Evolutionary conservation across 2,888 invertebrate species (phyloP), one percentile per base, ranked within the genome.

Genomic region (Torymus texanus): DNA sequence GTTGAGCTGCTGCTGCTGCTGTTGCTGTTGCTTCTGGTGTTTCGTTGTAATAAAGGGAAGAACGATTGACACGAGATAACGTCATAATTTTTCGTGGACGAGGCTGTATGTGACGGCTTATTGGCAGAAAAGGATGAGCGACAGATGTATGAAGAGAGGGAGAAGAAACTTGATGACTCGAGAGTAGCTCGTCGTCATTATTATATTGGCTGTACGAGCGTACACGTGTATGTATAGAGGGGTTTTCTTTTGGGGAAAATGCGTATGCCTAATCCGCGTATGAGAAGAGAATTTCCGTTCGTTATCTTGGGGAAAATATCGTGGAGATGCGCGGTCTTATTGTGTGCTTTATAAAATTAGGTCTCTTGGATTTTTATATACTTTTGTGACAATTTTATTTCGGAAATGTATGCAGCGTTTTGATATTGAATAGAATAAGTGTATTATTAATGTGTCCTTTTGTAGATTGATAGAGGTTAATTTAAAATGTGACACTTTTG

Each of bases 81-180:
- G 75, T 75, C 72, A 76, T 79, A 75, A 72, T 80, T 76, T 41
- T 75, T 71, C 59, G 58, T 14, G 29, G 24, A 21, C 51, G 50
- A 51, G 21, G 56, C 56, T 11, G 58, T 16, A 51, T 16, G 58
- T 41, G 56, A 67, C 24, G 59, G 70, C 62, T 72, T 72, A 62
- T 72, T 61, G 50, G 16, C 18, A 41, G 63, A 76, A 62, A 63
- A 56, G 62, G 63, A 70, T 70, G 70, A 75, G 53, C 53, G 74
- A 75, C 66, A 75, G 66, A 74, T 65, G 73, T 18, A 63, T n/a
- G n/a, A 10, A 56, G 41, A 41, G 41, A 41, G 8, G 29, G 41
- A 41, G 55, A 59, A 58, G 76, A 61, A 76, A 76, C 70, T 55
- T 63, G 76, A 76, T 70, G 76, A 76, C 70, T 76, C 55, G 56